These are phyloP conservation scores for Sakesphorus luctuosus DNA, from an alignment of 2,113 vertebrate species.

Conservation along the genomic window DNA sequence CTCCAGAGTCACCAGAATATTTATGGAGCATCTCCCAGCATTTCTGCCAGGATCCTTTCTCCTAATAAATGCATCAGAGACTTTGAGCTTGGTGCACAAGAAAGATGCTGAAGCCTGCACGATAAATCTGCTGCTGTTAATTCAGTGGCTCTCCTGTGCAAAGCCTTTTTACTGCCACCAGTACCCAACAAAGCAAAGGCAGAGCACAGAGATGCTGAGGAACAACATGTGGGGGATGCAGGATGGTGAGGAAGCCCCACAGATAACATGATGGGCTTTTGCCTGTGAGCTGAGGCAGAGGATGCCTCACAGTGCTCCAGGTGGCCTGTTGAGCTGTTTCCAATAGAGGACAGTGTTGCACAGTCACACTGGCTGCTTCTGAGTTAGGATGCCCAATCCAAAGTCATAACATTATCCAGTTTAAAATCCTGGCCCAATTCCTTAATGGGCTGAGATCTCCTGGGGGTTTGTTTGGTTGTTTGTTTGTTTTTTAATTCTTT, in stretches of 20 bases:
- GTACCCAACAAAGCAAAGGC: neutral
- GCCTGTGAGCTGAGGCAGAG: neutral
- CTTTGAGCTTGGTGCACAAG: constrained; percentile 28
- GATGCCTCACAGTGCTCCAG: neutral
- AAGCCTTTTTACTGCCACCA: constrained; percentile 26
- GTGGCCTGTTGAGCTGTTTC: constrained; percentile 19
- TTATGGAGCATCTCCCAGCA: neutral
- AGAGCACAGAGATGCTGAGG: neutral
- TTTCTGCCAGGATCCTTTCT: constrained; percentile 8
- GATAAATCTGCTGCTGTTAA: constrained; percentile 49
- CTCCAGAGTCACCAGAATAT: neutral
- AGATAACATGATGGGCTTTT: neutral
- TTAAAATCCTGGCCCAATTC: neutral
- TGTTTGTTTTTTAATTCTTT: neutral
- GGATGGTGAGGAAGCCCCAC: neutral
- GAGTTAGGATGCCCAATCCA: neutral
- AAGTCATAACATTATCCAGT: neutral
- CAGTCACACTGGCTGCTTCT: neutral
- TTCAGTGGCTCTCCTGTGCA: constrained; percentile 47
- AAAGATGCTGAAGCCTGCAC: constrained; percentile 1
- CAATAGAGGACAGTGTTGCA: constrained; percentile 62
- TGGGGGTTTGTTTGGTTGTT: neutral
- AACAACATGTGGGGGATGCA: neutral
- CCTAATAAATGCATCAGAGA: neutral
- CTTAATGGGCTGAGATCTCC: neutral